Base-by-base conservation (phyloP, 2,888 invertebrate genomes). In the Dicyrtoma fusca region DNA sequence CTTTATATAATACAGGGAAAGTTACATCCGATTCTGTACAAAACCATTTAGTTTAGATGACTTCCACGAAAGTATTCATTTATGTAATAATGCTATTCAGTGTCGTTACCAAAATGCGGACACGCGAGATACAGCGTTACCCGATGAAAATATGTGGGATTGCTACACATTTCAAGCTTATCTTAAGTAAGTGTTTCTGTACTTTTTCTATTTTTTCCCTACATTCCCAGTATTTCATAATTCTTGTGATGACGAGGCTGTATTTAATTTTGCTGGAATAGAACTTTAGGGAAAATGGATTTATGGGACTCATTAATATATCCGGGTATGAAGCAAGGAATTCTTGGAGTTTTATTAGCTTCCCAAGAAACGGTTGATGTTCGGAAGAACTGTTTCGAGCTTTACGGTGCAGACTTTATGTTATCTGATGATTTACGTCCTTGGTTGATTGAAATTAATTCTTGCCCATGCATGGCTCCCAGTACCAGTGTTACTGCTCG, bases 341-440 rank as follows among this genome's bases (percentile, higher is more conserved):
- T 96, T 34, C 87, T 91, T 14, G 89, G 91, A n/a, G 89, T 92
- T 23, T 87, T 95, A 84, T 84, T 95, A 70, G 89, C 91, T 65
- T 90, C 92, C 64, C 90, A 94, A 83, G 85, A 85, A 74, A 81
- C 82, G 21, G 82, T 84, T 0, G 85, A 85, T 47, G 84, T 87
- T 21, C 86, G 89, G 74, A 88, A 88, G 81, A 91, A 92, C 81
- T 89, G 91, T 71, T 96, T 95, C 84, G 95, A 96, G 83, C 83
- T 95, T 47, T 95, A 93, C 82, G 96, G 95, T 6, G 95, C 95
- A 68, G 96, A 97, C 84, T 96, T 96, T 83, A 91, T 96, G 86
- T 83, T 96, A 47, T 91, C 92, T 72, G 90, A 94, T 81, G 90
- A 92, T 81, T 92, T 89, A 80, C 88, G 89, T 75, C 94, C 95